Evolutionary conservation across 2,113 vertebrate species (phyloP).

Genomic region (Pterophyllum scalare): DNA sequence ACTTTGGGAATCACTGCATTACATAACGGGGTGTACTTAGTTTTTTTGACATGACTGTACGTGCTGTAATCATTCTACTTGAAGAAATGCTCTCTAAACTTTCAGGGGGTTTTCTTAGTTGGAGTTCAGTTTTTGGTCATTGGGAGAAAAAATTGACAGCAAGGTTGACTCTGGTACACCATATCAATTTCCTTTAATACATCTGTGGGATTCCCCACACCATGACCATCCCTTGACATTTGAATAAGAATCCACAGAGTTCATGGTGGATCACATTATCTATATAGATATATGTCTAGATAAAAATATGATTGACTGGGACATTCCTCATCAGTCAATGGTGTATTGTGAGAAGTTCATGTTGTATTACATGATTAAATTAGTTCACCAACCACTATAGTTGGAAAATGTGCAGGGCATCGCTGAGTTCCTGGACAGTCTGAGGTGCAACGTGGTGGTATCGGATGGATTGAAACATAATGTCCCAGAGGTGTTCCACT

Average conservation of each 20-base stretch:
- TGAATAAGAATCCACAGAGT: background rate
- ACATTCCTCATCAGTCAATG: conserved; percentile 5
- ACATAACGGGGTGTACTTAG: background rate
- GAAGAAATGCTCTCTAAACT: background rate
- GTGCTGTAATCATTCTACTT: background rate
- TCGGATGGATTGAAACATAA: too few relatives aligned
- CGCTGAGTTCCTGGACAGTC: too few relatives aligned
- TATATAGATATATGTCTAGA: background rate
- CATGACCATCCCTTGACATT: background rate
- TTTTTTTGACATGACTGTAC: background rate
- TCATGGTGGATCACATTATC: background rate
- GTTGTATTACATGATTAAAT: conserved; percentile 1
- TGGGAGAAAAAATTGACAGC: background rate
- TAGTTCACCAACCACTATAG: background rate
- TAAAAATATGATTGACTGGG: conserved; percentile 3
- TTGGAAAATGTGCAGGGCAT: too few relatives aligned
- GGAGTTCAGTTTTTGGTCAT: background rate
- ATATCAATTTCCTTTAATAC: conserved; percentile 7
- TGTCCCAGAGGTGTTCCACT: too few relatives aligned
- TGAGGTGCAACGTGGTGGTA: too few relatives aligned
- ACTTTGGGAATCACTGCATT: background rate
- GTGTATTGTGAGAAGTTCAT: background rate
- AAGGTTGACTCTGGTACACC: background rate
- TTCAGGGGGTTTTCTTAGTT: background rate
- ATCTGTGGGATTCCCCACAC: background rate